A percentile compares a stretch with the other conserved stretches of the same genome.
These are phyloP conservation scores for Alloplasta piceator DNA, from an alignment of 2,888 invertebrate genomes.

Conservation along the genomic window DNA sequence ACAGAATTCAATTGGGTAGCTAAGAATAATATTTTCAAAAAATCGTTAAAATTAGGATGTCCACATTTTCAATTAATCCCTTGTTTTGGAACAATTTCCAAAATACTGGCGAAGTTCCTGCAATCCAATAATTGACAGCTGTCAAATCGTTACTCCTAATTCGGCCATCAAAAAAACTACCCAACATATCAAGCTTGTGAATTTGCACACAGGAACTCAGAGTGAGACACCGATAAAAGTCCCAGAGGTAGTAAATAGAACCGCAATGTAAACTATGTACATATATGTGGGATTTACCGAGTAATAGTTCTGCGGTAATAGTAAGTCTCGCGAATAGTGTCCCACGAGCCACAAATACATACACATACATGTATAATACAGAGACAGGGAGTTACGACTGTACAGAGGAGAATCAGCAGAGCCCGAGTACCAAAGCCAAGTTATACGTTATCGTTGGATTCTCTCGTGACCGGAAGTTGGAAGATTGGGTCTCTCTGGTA, in stretches of 20 bases:
- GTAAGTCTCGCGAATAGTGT: constrained; percentile 44
- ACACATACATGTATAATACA: neutral
- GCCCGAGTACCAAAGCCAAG: constrained; percentile 58
- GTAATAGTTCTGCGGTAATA: constrained; percentile 59
- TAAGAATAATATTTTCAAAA: too few relatives aligned
- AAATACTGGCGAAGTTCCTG: too few relatives aligned
- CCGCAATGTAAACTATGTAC: constrained; percentile 17
- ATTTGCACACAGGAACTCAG: neutral
- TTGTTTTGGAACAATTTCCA: too few relatives aligned
- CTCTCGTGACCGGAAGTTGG: constrained; percentile 65
- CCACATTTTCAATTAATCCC: too few relatives aligned
- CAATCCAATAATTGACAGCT: too few relatives aligned
- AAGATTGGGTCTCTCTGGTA: constrained; percentile 55
- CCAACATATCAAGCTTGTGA: too few relatives aligned
- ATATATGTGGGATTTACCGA: constrained; percentile 22
- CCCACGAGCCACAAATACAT: constrained; percentile 11
- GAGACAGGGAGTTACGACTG: neutral
- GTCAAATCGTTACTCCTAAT: too few relatives aligned
- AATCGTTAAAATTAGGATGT: too few relatives aligned
- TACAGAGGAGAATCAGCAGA: constrained; percentile 15
- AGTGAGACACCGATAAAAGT: constrained; percentile 20
- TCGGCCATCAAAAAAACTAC: too few relatives aligned
- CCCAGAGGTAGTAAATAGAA: constrained; percentile 8
- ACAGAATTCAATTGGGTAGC: too few relatives aligned
- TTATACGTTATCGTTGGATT: constrained; percentile 64